These are phyloP conservation scores for Pteria penguin DNA, from an alignment of 2,888 invertebrate species.

Conservation along the genomic window DNA sequence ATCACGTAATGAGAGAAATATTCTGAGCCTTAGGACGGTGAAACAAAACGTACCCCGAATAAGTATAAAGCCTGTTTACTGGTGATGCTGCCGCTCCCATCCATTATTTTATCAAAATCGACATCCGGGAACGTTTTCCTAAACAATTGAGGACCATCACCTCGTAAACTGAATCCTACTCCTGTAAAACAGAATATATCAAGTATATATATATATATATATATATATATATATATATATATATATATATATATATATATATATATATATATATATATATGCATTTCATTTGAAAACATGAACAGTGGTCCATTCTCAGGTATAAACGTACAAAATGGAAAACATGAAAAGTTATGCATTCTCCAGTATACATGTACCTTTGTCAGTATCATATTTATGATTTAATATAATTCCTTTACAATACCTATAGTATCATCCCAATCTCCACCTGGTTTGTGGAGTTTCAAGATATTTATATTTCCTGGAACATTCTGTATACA, in stretches of 20 bases:
- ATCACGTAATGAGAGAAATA: too few relatives aligned
- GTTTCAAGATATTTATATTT: slow-evolving; percentile 1
- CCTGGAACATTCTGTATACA: background rate
- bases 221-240: too few relatives aligned
- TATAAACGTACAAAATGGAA: too few relatives aligned
- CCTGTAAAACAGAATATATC: too few relatives aligned
- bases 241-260: too few relatives aligned
- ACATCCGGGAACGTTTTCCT: background rate
- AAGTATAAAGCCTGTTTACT: slow-evolving; percentile 22
- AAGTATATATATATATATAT: too few relatives aligned
- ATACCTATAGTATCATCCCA: slow-evolving; percentile 23
- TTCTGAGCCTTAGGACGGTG: too few relatives aligned
- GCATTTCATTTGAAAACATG: too few relatives aligned
- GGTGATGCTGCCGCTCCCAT: slow-evolving; percentile 3
- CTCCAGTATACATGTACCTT: background rate
- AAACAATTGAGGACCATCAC: background rate
- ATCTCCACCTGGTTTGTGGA: slow-evolving; percentile 5
- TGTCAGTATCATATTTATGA: background rate
- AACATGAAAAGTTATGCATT: background rate
- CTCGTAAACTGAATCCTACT: slow-evolving; percentile 10
- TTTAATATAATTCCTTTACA: too few relatives aligned
- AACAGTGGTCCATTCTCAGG: too few relatives aligned
- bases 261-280: too few relatives aligned
- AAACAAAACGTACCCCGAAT: slow-evolving; percentile 16
- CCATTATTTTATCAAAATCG: slow-evolving; percentile 21